Conservation (phyloP, 2,888 invertebrate species). For the Mythimna impura region DNA sequence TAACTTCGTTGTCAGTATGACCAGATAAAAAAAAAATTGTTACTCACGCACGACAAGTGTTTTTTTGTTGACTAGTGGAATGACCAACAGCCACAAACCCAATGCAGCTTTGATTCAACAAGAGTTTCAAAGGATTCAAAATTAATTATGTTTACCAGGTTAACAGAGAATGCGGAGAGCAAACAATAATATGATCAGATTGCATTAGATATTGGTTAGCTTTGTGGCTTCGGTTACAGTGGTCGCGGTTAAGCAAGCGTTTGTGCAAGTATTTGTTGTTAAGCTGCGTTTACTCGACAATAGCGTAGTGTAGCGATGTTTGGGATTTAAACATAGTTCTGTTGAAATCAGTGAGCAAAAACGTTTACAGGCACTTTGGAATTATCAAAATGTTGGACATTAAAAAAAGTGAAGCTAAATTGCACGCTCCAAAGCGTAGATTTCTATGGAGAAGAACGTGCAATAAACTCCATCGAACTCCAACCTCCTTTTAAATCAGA, state of each 20-base stretch:
- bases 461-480: too few relatives aligned
- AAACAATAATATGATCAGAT: conserved; percentile 51
- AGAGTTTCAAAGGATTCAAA: conserved; percentile 13
- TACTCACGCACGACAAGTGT: too few relatives aligned
- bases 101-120: conserved; percentile 18
- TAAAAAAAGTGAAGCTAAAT: too few relatives aligned
- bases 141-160: conserved; percentile 38
- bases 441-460: too few relatives aligned
- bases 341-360: too few relatives aligned
- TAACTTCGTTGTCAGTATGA: too few relatives aligned
- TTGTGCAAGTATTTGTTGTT: conserved; percentile 11
- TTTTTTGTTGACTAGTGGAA: too few relatives aligned
- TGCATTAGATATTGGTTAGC: conserved; percentile 16
- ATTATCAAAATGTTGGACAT: too few relatives aligned
- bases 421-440: too few relatives aligned
- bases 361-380: too few relatives aligned
- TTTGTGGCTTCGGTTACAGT: conserved; percentile 40
- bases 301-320: neutral
- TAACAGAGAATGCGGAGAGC: conserved; percentile 39
- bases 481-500: too few relatives aligned
- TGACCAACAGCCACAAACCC: neutral
- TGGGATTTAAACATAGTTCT: neutral
- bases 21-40: too few relatives aligned
- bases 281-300: conserved; percentile 5
- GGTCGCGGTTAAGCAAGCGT: conserved; percentile 1